Conservation (phyloP, 2,888 invertebrate species). For the Polietes domitor region DNA sequence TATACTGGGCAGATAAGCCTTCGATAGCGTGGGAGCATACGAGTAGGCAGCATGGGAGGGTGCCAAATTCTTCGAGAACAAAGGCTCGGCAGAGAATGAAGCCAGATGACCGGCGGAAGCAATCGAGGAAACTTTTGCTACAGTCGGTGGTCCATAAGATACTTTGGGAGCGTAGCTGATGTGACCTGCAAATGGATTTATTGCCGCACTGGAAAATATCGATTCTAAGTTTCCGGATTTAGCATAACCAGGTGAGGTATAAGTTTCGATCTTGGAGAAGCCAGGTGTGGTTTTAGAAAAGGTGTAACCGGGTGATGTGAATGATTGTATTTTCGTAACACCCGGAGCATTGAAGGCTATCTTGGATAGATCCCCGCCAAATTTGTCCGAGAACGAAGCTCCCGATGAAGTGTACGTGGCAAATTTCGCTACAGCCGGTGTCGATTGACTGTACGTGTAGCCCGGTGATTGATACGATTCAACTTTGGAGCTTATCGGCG, state of each 20-base stretch:
- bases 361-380: conserved; percentile 48
- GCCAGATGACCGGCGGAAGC: conserved; percentile 66
- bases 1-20: conserved; percentile 71
- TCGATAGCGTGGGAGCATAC: conserved; percentile 73
- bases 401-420: conserved; percentile 70
- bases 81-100: conserved; percentile 67
- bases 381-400: conserved; percentile 47
- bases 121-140: conserved; percentile 70
- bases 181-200: conserved; percentile 46
- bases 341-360: conserved; percentile 71
- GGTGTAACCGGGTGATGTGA: conserved; percentile 81
- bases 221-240: conserved; percentile 73
- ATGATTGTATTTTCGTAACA: conserved; percentile 78
- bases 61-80: conserved; percentile 65
- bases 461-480: conserved; percentile 74
- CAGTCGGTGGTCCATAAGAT: conserved; percentile 69
- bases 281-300: conserved; percentile 75
- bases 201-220: conserved; percentile 67
- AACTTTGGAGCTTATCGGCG: conserved; percentile 71
- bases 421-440: conserved; percentile 72
- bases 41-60: conserved; percentile 68
- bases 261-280: conserved; percentile 66
- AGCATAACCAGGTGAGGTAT: conserved; percentile 71
- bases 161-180: conserved; percentile 71
- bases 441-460: conserved; percentile 73